phyloP scores from a whole-genome alignment of 2,113 vertebrate species.

The Cheilinus undulatus region DNA sequence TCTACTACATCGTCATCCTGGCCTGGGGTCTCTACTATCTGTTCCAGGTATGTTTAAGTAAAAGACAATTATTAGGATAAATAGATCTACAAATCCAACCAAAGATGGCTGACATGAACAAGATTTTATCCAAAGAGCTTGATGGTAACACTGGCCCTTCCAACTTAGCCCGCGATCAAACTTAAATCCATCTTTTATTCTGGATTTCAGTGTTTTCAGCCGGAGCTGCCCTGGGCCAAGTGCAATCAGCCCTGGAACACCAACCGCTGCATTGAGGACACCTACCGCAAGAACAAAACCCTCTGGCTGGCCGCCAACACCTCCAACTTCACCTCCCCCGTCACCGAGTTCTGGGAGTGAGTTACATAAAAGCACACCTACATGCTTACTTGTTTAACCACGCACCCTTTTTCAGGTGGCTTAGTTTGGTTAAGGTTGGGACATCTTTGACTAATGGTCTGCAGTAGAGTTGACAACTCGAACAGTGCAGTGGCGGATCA shows the following conservation, averaged over 20 bases:
- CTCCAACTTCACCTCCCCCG: constrained; percentile 94
- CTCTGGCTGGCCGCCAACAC: constrained; percentile 82
- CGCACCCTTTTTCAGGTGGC: background rate
- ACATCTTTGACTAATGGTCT: too few relatives aligned
- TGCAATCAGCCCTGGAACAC: constrained; percentile 97
- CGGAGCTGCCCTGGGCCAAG: constrained; percentile 94
- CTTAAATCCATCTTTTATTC: background rate
- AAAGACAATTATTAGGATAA: background rate
- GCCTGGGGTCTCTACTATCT: constrained; percentile 98
- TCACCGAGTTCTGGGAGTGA: constrained; percentile 99
- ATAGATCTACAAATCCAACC: too few relatives aligned
- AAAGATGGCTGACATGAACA: too few relatives aligned
- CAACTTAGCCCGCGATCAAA: too few relatives aligned
- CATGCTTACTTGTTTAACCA: constrained; percentile 14
- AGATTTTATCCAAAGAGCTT: too few relatives aligned
- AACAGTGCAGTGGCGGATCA: too few relatives aligned
- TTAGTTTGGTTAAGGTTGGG: background rate
- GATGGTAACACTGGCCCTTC: too few relatives aligned
- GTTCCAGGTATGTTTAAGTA: constrained; percentile 81
- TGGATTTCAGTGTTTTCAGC: constrained; percentile 88
- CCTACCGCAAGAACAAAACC: constrained; percentile 91
- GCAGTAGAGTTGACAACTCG: too few relatives aligned
- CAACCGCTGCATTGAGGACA: constrained; percentile 91
- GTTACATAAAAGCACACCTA: constrained; percentile 59
- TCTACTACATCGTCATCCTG: constrained; percentile 99